Percentiles rank a stretch among this genome's conserved stretches.
Evolutionary conservation across 2,888 invertebrate genomes (phyloP).

Genomic region (Trilocha varians): DNA sequence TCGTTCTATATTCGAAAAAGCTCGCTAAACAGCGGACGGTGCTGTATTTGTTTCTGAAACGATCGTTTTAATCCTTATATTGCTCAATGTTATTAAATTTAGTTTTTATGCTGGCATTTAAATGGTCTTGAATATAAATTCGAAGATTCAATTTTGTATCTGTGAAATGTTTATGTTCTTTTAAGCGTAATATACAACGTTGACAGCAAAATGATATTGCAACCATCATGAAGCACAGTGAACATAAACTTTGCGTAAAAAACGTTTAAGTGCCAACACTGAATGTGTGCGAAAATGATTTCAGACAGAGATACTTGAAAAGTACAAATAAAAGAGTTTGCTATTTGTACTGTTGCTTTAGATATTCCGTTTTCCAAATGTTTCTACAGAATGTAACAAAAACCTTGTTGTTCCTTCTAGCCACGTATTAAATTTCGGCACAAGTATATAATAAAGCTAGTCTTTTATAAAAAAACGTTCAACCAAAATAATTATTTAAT

Average conservation of each 20-base stretch:
- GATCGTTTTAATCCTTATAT: constrained; percentile 21
- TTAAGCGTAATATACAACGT: background rate
- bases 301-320: no score
- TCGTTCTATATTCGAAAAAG: constrained; percentile 22
- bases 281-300: background rate
- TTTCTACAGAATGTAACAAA: no score
- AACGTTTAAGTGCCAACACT: background rate
- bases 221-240: background rate
- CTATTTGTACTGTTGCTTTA: no score
- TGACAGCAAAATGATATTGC: background rate
- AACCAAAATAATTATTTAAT: no score
- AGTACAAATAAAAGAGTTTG: no score
- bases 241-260: background rate
- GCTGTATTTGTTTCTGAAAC: constrained; percentile 29
- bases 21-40: constrained; percentile 26
- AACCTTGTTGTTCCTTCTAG: no score
- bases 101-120: constrained; percentile 14
- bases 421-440: no score
- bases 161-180: background rate
- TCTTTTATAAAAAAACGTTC: no score
- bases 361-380: no score
- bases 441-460: no score
- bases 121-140: background rate
- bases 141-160: background rate
- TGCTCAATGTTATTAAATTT: constrained; percentile 29